These are phyloP conservation scores for Platyrinchus mystaceus DNA, from an alignment of 2,797 vertebrate species.

Conservation along the genomic window DNA sequence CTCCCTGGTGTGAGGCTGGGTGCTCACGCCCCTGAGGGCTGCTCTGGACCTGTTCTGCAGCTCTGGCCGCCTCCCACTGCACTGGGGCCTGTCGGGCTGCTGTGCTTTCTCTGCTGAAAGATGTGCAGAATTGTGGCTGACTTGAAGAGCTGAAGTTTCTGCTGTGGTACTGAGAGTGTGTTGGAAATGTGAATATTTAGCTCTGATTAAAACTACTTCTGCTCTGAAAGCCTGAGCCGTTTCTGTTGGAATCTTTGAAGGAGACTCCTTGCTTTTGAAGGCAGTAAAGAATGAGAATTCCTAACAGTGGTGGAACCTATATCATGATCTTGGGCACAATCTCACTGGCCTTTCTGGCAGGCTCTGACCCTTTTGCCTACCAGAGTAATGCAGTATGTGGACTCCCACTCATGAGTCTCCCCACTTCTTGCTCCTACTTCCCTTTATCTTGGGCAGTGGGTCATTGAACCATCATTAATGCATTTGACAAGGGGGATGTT, in stretches of 20 bases:
- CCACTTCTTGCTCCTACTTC: background rate
- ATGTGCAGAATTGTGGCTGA: background rate
- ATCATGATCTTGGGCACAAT: background rate
- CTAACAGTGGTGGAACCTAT: background rate
- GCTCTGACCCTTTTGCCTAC: background rate
- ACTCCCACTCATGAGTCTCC: background rate
- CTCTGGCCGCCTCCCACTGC: background rate
- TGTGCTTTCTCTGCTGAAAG: background rate
- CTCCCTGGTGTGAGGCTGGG: rapidly evolving
- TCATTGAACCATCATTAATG: background rate
- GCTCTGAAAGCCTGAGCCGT: background rate
- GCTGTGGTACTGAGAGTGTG: background rate
- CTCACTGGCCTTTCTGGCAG: background rate
- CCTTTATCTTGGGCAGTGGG: background rate
- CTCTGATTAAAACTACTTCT: background rate
- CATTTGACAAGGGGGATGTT: background rate
- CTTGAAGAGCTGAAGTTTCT: background rate
- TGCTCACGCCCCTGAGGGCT: background rate
- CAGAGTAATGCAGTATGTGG: background rate
- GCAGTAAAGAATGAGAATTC: background rate
- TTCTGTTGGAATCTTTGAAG: background rate
- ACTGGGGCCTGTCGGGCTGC: background rate
- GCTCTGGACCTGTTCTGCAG: background rate
- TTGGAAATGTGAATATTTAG: background rate
- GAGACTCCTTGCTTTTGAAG: background rate